phyloP scores from a whole-genome alignment of 2,113 vertebrate species.

The Triplophysa siluroides region DNA sequence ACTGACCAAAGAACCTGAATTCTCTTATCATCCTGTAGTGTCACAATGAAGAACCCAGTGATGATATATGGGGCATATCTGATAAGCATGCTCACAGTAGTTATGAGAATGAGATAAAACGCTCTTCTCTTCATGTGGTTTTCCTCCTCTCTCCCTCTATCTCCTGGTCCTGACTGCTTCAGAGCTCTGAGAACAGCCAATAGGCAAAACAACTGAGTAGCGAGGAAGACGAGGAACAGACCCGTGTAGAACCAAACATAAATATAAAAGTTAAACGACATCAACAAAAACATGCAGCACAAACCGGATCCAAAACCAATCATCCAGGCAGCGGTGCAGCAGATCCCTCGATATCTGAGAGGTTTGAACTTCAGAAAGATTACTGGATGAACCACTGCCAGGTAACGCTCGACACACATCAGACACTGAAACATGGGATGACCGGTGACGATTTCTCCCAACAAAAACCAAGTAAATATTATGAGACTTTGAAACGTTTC shows the following conservation, averaged over 20 bases:
- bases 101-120: not conserved
- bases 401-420: conserved; percentile 7
- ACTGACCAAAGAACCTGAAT: not conserved
- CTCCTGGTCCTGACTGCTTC: conserved; percentile 8
- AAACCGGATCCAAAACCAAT: conserved; percentile 6
- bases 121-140: not conserved
- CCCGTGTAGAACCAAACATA: not conserved
- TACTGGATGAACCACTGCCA: conserved; percentile 1
- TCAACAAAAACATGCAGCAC: not conserved
- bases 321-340: conserved; percentile 28
- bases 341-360: conserved; percentile 31
- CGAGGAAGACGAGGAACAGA: not conserved
- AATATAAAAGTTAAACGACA: no score
- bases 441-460: not conserved
- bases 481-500: not conserved
- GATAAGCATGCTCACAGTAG: not conserved
- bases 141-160: not conserved
- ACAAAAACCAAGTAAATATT: no score
- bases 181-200: conserved; percentile 1
- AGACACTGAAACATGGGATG: conserved; percentile 2
- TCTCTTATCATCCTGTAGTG: not conserved
- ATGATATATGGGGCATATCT: not conserved
- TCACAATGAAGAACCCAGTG: not conserved
- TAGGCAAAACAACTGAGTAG: not conserved
- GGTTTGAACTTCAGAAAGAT: conserved; percentile 31